A percentile compares a stretch with the other conserved stretches of the same genome.
Conservation (phyloP, 2,888 invertebrate species). For the Psylliodes chrysocephalus region DNA sequence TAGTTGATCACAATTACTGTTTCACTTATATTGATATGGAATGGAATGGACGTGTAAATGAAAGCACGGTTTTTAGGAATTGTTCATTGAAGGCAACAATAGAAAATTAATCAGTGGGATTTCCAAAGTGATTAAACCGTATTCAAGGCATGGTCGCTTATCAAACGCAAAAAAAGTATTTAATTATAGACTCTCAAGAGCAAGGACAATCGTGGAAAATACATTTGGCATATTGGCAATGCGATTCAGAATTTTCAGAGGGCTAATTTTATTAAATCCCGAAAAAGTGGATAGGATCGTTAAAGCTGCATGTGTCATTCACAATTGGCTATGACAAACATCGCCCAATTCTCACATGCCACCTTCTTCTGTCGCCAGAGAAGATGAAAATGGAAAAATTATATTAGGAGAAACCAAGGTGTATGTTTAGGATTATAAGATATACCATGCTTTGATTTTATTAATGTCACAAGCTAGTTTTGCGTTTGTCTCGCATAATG, state of each 20-base stretch:
- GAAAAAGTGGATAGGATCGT: slow-evolving; percentile 19
- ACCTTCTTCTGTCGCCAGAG: not conserved
- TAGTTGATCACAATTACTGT: slow-evolving; percentile 6
- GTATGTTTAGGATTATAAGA: not conserved
- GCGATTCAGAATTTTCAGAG: slow-evolving; percentile 7
- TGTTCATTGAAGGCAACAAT: not conserved
- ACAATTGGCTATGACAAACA: slow-evolving; percentile 18
- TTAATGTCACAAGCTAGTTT: too few relatives aligned
- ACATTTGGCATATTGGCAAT: slow-evolving; percentile 12
- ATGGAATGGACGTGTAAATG: not conserved
- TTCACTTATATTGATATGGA: not conserved
- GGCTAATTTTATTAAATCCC: slow-evolving; percentile 13
- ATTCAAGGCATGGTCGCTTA: too few relatives aligned
- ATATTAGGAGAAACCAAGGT: not conserved
- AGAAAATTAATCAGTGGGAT: not conserved
- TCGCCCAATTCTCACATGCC: not conserved
- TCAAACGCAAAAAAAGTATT: slow-evolving; percentile 11
- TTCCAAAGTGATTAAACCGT: not conserved
- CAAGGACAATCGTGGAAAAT: slow-evolving; percentile 20
- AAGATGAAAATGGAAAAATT: not conserved
- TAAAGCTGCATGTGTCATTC: slow-evolving; percentile 14
- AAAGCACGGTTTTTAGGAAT: not conserved
- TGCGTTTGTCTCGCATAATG: too few relatives aligned
- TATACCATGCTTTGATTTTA: too few relatives aligned
- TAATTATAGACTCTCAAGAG: slow-evolving; percentile 28